Percentiles rank a stretch among this genome's conserved stretches.
Conservation (phyloP, 2,888 invertebrate genomes). For the Cephus pygmeus region DNA sequence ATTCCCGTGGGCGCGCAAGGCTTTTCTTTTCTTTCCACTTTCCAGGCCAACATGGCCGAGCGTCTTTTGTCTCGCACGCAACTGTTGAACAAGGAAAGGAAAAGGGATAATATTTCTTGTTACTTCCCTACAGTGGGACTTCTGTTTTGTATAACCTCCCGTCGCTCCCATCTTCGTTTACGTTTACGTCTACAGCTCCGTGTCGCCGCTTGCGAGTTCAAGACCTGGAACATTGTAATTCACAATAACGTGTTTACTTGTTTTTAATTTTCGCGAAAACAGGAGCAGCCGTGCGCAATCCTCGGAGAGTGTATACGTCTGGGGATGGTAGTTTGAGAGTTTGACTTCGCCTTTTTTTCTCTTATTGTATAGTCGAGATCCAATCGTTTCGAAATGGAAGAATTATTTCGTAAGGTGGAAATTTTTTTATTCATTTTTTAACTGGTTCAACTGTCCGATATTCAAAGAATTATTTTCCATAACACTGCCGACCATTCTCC, state of each 20-base stretch:
- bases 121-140: conserved; percentile 13
- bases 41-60: conserved; percentile 32
- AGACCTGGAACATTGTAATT: conserved; percentile 13
- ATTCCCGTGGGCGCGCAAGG: conserved; percentile 36
- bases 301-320: neutral
- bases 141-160: neutral
- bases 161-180: neutral
- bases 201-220: neutral
- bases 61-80: conserved; percentile 37
- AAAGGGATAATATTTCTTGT: conserved; percentile 36
- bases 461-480: neutral
- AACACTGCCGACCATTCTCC: neutral
- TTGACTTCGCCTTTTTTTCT: neutral
- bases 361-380: neutral
- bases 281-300: neutral
- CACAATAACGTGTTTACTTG: conserved; percentile 20
- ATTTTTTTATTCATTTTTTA: neutral
- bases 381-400: neutral
- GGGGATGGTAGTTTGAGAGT: neutral
- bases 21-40: conserved; percentile 50
- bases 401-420: neutral
- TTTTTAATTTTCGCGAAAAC: conserved; percentile 17
- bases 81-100: conserved; percentile 23
- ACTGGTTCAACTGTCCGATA: neutral
- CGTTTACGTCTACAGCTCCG: neutral